These are phyloP conservation scores for Zaprionus davidi DNA, from an alignment of 1,140 invertebrate genomes.

Conservation along the genomic window DNA sequence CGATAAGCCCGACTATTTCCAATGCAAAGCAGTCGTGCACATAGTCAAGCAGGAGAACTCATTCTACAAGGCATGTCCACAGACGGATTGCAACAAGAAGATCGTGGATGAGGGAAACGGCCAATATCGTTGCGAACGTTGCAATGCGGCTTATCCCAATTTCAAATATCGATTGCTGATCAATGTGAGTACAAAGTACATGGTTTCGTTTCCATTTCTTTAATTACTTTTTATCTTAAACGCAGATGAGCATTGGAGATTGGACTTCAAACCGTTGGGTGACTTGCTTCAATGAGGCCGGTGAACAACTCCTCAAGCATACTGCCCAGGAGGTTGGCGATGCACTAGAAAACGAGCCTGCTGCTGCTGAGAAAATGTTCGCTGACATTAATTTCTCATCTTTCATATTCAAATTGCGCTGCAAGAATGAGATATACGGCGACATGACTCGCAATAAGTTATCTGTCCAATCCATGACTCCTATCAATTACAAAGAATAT, in stretches of 20 bases:
- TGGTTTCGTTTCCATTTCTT: neutral
- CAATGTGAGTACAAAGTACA: conserved; percentile 87
- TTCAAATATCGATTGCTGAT: conserved; percentile 94
- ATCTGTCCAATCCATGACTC: conserved; percentile 87
- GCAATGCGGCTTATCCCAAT: conserved; percentile 91
- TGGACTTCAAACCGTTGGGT: conserved; percentile 92
- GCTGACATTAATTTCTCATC: conserved; percentile 91
- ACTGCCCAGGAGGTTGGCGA: conserved; percentile 92
- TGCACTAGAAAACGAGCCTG: conserved; percentile 87
- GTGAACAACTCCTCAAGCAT: conserved; percentile 91
- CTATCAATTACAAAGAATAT: conserved; percentile 91
- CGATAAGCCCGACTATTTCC: conserved; percentile 93
- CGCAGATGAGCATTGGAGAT: conserved; percentile 92
- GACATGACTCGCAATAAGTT: conserved; percentile 94
- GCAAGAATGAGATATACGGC: conserved; percentile 95
- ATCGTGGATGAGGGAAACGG: conserved; percentile 93
- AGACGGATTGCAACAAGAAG: conserved; percentile 96
- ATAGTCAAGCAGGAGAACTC: conserved; percentile 88
- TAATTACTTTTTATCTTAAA: neutral
- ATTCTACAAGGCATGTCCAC: conserved; percentile 95
- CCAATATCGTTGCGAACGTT: conserved; percentile 97
- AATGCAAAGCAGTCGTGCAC: conserved; percentile 88
- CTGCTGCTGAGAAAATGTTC: conserved; percentile 87
- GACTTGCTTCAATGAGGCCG: conserved; percentile 95
- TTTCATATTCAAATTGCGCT: conserved; percentile 92